These are phyloP conservation scores for Alsophila aescularia DNA, from an alignment of 2,888 invertebrate genomes.

Conservation along the genomic window DNA sequence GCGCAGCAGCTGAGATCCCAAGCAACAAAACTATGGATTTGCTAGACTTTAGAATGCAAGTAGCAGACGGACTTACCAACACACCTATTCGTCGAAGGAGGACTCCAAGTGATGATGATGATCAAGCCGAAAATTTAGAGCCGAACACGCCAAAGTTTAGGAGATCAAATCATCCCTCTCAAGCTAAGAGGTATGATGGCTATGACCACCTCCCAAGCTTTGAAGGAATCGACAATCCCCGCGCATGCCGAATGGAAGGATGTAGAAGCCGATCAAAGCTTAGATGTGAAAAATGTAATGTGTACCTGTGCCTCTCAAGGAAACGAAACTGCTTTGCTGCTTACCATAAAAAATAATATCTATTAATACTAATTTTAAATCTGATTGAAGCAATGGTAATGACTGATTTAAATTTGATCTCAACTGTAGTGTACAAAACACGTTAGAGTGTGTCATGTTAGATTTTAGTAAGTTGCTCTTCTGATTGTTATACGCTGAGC, in stretches of 20 bases:
- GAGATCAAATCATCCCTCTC: constrained; percentile 30
- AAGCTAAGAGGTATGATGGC: constrained; percentile 41
- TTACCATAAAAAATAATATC: constrained; percentile 2
- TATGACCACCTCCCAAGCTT: constrained; percentile 39
- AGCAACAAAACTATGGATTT: too few species aligned
- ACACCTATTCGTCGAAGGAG: neutral
- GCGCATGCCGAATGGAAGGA: constrained; percentile 37
- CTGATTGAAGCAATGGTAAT: too few species aligned
- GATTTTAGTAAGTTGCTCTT: too few species aligned
- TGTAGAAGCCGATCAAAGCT: constrained; percentile 38
- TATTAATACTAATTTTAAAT: too few species aligned
- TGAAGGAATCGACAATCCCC: constrained; percentile 40
- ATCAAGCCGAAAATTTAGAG: too few species aligned
- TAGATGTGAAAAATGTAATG: constrained; percentile 36
- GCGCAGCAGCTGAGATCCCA: too few species aligned
- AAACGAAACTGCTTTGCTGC: constrained; percentile 3
- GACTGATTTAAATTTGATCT: too few species aligned
- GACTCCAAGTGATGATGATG: constrained; percentile 1
- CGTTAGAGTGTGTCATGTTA: too few species aligned
- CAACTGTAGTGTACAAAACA: too few species aligned
- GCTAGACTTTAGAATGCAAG: constrained; percentile 9
- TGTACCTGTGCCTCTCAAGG: constrained; percentile 30
- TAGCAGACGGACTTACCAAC: too few species aligned
- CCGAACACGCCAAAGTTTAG: constrained; percentile 1
- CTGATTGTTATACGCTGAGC: too few species aligned